Base-by-base conservation (phyloP, 2,113 vertebrate species). In the Cynoglossus semilaevis region DNA sequence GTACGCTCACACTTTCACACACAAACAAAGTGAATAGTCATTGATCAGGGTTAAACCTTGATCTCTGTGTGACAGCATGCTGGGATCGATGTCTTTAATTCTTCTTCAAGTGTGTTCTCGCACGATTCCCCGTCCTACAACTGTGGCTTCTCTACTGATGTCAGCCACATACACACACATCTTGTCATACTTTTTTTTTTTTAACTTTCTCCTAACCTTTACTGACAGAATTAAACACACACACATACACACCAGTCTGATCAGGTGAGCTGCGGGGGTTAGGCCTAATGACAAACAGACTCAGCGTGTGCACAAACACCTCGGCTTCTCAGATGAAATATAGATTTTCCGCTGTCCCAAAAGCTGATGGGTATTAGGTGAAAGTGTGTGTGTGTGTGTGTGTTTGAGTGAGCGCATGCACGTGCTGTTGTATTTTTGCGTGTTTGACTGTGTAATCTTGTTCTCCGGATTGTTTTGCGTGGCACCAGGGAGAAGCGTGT, bases 41-140 rank as follows among this genome's bases (percentile, higher is more conserved):
- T 85, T 69, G 76, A 87, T 85, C 75, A 59, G 65, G 65, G 76
- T 73, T 88, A 79, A 87, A 83, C 77, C 77, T 72, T 77, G 67
- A 81, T 85, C 73, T 65, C 61, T 48, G 71, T 62, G 75, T 79
- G 67, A 69, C 62, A 83, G 63, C 87, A 83, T 81, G 76, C 70
- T 76, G 62, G 35, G 64, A 86, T 91, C 88, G 61, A 91, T 90
- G 79, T 70, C 74, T 87, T 83, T 91, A 89, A 90, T 87, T 85
- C 78, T 29, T 68, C 72, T 67, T 66, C 54, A 43, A 65, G 77
- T 63, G 82, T 81, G 79, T 74, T 70, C 70, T 80, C 62, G 76
- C 89, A 89, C 80, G 83, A 73, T 68, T 80, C 75, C 15, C 37
- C 60, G 71, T 53, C 51, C 50, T 43, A 37, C 51, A 51, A 43